phyloP scores from a whole-genome alignment of 2,888 invertebrate species.

The Meghimatium bilineatum region DNA sequence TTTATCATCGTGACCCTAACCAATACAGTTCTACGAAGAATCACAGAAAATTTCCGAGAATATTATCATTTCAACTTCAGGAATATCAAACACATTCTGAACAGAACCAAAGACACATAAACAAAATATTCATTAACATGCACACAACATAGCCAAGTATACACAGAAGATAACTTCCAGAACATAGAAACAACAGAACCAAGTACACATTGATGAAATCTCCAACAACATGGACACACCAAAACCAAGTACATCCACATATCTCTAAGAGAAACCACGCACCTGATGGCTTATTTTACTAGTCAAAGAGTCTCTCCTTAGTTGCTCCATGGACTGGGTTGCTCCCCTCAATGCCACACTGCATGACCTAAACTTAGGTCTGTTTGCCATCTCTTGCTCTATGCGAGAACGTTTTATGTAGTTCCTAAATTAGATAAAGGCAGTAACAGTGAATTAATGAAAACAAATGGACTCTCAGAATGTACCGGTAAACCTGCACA shows the following conservation, averaged over 20 bases:
- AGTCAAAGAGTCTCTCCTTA: constrained; percentile 51
- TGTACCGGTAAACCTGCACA: background rate
- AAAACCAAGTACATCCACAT: background rate
- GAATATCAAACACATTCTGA: too few relatives aligned
- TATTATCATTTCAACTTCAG: too few relatives aligned
- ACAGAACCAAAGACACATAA: too few relatives aligned
- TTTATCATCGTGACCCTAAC: too few relatives aligned
- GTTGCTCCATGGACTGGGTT: constrained; percentile 52
- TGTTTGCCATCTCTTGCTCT: constrained; percentile 59
- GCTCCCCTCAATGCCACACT: constrained; percentile 56
- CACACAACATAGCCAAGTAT: too few relatives aligned
- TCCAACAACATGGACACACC: background rate
- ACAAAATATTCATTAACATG: too few relatives aligned
- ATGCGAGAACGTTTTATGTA: constrained; percentile 64
- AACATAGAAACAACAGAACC: background rate
- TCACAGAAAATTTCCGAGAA: too few relatives aligned
- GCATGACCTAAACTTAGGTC: constrained; percentile 60
- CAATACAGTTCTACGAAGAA: too few relatives aligned
- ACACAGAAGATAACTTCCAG: background rate
- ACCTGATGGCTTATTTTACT: constrained; percentile 59
- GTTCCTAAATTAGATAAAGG: constrained; percentile 59
- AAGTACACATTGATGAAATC: background rate
- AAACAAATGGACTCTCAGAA: background rate
- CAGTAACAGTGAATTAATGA: background rate
- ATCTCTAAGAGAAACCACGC: background rate